A percentile compares a stretch with the other conserved stretches of the same genome.
Evolutionary conservation across 2,113 vertebrate genomes (phyloP).

Genomic region (Vulpes lagopus): DNA sequence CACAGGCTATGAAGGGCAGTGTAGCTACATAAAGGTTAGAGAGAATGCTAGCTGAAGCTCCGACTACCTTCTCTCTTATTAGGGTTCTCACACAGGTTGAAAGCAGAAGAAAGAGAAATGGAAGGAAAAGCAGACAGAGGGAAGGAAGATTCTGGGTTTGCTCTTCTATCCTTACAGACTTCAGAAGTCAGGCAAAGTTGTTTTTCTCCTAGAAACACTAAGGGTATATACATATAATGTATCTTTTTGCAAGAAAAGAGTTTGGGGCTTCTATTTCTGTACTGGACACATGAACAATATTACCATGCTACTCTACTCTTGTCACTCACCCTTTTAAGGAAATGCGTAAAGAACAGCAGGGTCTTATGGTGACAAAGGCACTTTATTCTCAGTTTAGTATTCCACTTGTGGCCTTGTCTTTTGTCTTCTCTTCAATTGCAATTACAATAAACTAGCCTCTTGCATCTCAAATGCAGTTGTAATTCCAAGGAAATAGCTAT

Average conservation of each 20-base stretch:
- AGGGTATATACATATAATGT: background rate
- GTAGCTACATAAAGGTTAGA: background rate
- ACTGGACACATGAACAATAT: background rate
- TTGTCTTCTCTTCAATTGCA: background rate
- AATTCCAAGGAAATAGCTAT: background rate
- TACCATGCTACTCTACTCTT: background rate
- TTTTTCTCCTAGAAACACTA: background rate
- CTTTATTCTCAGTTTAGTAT: constrained; percentile 40
- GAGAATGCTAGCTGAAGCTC: too few relatives aligned
- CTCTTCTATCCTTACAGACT: background rate
- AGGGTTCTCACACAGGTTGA: background rate
- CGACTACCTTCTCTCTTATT: background rate
- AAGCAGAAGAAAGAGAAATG: background rate
- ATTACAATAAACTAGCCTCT: background rate
- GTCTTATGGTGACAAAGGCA: constrained; percentile 10
- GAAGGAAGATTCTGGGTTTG: background rate
- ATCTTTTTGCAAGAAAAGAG: constrained; percentile 2
- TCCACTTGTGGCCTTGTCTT: background rate
- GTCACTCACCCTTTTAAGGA: background rate
- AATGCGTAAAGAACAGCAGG: background rate
- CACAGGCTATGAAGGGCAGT: background rate
- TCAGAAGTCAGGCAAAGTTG: background rate
- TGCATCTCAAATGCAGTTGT: background rate
- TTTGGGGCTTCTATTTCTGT: background rate
- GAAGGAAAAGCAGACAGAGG: background rate